These are phyloP conservation scores for Psittacula cyanocephala DNA, from an alignment of 2,113 vertebrate species.

Conservation along the genomic window DNA sequence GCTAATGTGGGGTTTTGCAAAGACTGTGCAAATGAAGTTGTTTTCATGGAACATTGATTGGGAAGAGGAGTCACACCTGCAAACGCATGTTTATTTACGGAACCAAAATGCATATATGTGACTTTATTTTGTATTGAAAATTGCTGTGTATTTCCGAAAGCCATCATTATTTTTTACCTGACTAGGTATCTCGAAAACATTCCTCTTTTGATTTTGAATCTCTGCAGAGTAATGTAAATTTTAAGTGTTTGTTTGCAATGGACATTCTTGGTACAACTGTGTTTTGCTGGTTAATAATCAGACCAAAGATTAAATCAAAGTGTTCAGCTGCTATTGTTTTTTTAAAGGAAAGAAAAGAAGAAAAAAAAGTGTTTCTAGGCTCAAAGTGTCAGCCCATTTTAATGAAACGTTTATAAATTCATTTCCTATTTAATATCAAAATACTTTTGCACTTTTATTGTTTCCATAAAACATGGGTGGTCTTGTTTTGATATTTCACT, in stretches of 20 bases:
- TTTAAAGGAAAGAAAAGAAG: not conserved
- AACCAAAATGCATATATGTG: not conserved
- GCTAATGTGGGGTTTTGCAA: not conserved
- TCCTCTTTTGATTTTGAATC: slow-evolving; percentile 40
- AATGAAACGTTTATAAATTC: not conserved
- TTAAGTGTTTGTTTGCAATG: not conserved
- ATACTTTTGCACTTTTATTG: slow-evolving; percentile 72
- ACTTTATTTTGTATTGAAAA: slow-evolving; percentile 1
- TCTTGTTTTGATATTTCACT: slow-evolving; percentile 59
- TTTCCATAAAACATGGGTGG: slow-evolving; percentile 34
- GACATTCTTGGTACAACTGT: not conserved
- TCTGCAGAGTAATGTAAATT: slow-evolving; percentile 26
- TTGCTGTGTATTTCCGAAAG: not conserved
- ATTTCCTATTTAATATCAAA: slow-evolving; percentile 63
- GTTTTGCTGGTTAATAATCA: slow-evolving; percentile 58
- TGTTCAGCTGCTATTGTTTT: slow-evolving; percentile 56
- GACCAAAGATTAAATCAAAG: slow-evolving; percentile 63
- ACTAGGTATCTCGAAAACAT: slow-evolving; percentile 50
- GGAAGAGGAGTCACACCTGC: not conserved
- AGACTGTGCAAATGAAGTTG: not conserved
- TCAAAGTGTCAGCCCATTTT: slow-evolving; percentile 23
- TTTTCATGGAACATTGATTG: not conserved
- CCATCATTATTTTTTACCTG: not conserved
- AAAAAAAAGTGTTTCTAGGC: not conserved
- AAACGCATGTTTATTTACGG: not conserved